phyloP scores from a whole-genome alignment of 2,888 invertebrate species.

The Aphidius colemani region DNA sequence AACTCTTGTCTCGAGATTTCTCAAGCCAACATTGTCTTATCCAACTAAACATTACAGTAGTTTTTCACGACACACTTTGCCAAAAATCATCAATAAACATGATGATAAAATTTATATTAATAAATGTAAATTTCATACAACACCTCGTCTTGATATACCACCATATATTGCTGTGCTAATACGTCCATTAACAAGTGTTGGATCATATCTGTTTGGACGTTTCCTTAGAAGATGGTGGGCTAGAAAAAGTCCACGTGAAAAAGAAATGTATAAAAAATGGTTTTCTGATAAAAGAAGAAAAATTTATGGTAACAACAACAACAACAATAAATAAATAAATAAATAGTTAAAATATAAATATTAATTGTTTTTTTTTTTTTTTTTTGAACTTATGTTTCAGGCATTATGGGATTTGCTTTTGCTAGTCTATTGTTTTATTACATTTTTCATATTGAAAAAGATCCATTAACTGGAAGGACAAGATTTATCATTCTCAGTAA shows the following conservation, averaged over 20 bases:
- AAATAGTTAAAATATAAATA: slow-evolving; percentile 9
- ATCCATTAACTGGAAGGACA: slow-evolving; percentile 62
- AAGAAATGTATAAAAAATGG: slow-evolving; percentile 42
- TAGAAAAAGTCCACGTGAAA: slow-evolving; percentile 51
- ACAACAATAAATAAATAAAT: too few relatives aligned
- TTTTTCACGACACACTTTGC: neutral
- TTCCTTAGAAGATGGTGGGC: slow-evolving; percentile 60
- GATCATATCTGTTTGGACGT: slow-evolving; percentile 54
- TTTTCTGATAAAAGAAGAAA: slow-evolving; percentile 32
- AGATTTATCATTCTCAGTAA: slow-evolving; percentile 63
- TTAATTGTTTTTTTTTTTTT: slow-evolving; percentile 5
- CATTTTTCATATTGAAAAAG: slow-evolving; percentile 59
- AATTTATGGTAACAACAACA: slow-evolving; percentile 18
- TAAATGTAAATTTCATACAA: slow-evolving; percentile 43
- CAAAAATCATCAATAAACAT: neutral
- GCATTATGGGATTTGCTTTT: slow-evolving; percentile 39
- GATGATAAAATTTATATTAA: slow-evolving; percentile 20
- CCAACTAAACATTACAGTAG: neutral
- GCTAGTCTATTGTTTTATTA: slow-evolving; percentile 45
- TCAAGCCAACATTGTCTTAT: neutral
- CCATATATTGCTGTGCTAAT: slow-evolving; percentile 48
- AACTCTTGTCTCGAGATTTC: neutral
- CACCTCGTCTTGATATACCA: slow-evolving; percentile 42
- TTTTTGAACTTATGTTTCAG: slow-evolving; percentile 38
- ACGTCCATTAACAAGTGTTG: slow-evolving; percentile 48